Percentiles rank a stretch among this genome's conserved stretches.
Evolutionary conservation across 2,888 invertebrate genomes (phyloP).

Genomic region (Ornithoptera alexandrae): DNA sequence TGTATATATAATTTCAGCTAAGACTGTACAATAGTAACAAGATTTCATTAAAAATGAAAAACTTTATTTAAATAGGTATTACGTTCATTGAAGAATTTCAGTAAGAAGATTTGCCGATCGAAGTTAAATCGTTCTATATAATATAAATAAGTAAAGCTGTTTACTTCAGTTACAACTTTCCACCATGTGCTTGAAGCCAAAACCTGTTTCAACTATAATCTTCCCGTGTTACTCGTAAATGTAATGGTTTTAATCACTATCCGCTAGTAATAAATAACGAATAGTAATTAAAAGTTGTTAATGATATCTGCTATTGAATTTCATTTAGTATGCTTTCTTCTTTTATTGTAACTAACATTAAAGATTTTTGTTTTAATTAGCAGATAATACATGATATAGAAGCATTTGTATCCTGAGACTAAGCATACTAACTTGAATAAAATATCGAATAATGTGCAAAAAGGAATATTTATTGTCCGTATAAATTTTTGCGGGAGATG

Average conservation of each 20-base stretch:
- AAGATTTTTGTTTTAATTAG: background rate
- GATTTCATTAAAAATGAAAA: background rate
- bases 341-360: background rate
- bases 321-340: constrained; percentile 8
- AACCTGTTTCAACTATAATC: constrained; percentile 49
- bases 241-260: no score
- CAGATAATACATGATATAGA: background rate
- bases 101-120: background rate
- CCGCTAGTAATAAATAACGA: constrained; percentile 4
- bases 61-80: no score
- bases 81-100: no score
- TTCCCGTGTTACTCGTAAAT: background rate
- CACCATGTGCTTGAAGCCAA: constrained; percentile 52
- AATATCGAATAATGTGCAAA: no score
- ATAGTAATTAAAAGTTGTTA: constrained; percentile 7
- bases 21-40: background rate
- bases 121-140: constrained; percentile 23
- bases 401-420: background rate
- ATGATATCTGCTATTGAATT: constrained; percentile 11
- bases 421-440: no score
- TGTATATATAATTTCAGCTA: no score
- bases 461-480: no score
- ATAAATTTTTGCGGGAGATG: no score
- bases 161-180: constrained; percentile 49
- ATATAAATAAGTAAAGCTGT: constrained; percentile 1